These are phyloP conservation scores for Rostratula benghalensis DNA, from an alignment of 2,113 vertebrate genomes.

Conservation along the genomic window DNA sequence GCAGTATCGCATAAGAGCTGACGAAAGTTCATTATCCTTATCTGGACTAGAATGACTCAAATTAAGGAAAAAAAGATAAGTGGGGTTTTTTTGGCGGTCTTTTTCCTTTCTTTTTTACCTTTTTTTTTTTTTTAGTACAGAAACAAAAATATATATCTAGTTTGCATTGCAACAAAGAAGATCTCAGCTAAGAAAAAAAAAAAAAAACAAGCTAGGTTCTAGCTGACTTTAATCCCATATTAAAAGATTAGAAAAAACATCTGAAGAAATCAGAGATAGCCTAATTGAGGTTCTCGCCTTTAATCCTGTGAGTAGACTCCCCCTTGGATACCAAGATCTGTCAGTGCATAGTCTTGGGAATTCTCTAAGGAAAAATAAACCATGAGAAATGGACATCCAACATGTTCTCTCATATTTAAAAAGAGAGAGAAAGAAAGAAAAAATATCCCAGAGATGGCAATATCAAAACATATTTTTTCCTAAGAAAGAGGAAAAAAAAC, in stretches of 20 bases:
- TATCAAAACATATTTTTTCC: constrained; percentile 58
- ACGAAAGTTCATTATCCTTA: constrained; percentile 82
- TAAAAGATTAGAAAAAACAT: constrained; percentile 89
- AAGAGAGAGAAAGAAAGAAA: constrained; percentile 15
- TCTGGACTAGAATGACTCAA: constrained; percentile 77
- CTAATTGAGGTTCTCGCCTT: constrained; percentile 87
- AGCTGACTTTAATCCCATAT: constrained; percentile 85
- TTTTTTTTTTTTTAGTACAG: neutral
- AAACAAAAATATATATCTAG: neutral
- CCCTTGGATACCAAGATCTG: constrained; percentile 82
- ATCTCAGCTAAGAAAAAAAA: constrained; percentile 69
- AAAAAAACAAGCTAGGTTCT: constrained; percentile 76
- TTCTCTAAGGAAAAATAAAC: constrained; percentile 80
- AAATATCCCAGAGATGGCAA: constrained; percentile 13
- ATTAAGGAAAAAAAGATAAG: constrained; percentile 71
- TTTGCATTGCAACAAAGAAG: constrained; percentile 68
- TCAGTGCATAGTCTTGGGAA: constrained; percentile 78
- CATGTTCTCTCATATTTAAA: constrained; percentile 70
- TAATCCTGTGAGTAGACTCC: constrained; percentile 82
- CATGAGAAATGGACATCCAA: constrained; percentile 72
- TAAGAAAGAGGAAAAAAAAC: constrained; percentile 34
- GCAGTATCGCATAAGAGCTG: constrained; percentile 73
- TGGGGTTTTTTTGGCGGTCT: neutral
- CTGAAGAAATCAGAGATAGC: constrained; percentile 87
- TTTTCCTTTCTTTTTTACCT: no score